Percentiles rank a stretch among this genome's conserved stretches.
Evolutionary conservation across 2,113 vertebrate genomes (phyloP).

Genomic region (Morone chrysops): DNA sequence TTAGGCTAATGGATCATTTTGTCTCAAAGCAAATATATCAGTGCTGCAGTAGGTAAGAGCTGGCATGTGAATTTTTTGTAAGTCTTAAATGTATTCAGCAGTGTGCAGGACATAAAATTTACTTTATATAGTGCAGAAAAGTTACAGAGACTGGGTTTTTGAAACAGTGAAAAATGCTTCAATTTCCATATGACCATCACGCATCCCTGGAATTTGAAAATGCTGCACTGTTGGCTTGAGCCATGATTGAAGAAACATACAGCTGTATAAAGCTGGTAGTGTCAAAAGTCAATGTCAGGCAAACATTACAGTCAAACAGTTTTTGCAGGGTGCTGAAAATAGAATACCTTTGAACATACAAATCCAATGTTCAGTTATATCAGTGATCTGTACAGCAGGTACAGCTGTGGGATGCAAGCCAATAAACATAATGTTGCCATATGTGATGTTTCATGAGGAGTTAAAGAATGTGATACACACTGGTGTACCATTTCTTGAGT

Average conservation of each 20-base stretch:
- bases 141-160: not conserved
- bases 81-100: constrained; percentile 1
- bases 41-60: constrained; percentile 3
- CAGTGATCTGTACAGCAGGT: constrained; percentile 12
- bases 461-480: constrained; percentile 8
- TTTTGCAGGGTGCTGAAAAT: not conserved
- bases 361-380: not conserved
- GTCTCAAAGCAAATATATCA: constrained; percentile 51
- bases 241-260: not conserved
- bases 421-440: constrained; percentile 4
- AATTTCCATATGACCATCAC: not conserved
- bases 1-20: constrained; percentile 30
- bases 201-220: not conserved
- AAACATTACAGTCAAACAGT: not conserved
- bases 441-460: constrained; percentile 25
- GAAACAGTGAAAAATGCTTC: not conserved
- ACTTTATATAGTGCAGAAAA: not conserved
- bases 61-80: constrained; percentile 5
- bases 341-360: not conserved
- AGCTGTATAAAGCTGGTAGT: not conserved
- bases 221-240: not conserved
- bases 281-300: constrained; percentile 8
- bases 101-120: not conserved
- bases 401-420: not conserved
- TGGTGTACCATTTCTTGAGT: constrained; percentile 15